These are phyloP conservation scores for Hydrolagus affinis DNA, from an alignment of 2,113 vertebrate genomes.

Conservation along the genomic window DNA sequence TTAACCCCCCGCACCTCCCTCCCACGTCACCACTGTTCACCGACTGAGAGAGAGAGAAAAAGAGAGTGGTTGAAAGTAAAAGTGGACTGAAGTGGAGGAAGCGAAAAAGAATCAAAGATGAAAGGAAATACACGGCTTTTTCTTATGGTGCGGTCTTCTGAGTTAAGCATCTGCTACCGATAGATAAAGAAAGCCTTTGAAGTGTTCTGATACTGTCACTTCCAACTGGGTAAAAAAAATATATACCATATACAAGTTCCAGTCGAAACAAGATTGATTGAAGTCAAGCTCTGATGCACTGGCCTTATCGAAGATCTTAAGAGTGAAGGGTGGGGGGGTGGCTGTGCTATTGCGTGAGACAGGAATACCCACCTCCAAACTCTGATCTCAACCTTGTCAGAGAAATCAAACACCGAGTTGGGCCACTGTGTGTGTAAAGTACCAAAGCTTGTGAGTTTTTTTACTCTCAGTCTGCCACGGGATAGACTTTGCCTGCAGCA, in stretches of 20 bases:
- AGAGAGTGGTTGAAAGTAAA: too few species aligned
- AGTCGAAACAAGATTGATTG: neutral
- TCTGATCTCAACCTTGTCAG: slow-evolving; percentile 16
- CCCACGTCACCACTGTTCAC: neutral
- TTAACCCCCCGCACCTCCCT: too few species aligned
- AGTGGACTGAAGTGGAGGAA: neutral
- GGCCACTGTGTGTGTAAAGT: neutral
- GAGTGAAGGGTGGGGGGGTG: too few species aligned
- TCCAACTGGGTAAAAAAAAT: neutral
- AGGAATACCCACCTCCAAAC: neutral
- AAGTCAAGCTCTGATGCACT: slow-evolving; percentile 6
- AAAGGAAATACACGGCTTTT: neutral
- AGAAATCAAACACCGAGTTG: neutral
- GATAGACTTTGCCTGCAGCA: slow-evolving; percentile 9
- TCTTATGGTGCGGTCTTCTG: neutral
- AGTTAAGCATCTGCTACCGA: too few species aligned
- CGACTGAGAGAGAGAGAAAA: neutral
- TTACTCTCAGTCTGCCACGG: neutral
- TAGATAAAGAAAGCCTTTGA: neutral
- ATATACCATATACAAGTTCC: neutral
- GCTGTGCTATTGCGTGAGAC: neutral
- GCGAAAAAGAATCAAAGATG: neutral
- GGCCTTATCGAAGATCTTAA: neutral
- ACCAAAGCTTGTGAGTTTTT: too few species aligned
- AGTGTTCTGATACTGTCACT: neutral